Evolutionary conservation across 2,113 vertebrate genomes (phyloP).

Genomic region (Malurus elegans): DNA sequence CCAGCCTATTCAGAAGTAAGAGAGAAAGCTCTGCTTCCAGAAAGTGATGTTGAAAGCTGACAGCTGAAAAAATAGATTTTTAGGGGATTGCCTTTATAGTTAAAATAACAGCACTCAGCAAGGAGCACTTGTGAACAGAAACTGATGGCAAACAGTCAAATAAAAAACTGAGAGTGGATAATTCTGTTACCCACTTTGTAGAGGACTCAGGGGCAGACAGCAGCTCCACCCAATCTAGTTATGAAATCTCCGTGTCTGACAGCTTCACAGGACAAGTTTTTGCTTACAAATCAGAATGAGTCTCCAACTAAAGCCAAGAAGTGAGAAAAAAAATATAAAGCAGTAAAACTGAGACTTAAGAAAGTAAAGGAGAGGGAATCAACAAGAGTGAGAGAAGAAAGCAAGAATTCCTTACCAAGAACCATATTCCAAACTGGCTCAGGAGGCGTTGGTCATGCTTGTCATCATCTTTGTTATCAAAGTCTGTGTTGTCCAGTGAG

Average conservation of each 20-base stretch:
- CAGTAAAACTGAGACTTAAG: background rate
- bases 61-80: background rate
- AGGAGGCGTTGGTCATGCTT: constrained; percentile 96
- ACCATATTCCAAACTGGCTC: constrained; percentile 99
- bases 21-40: background rate
- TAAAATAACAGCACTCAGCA: background rate
- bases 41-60: background rate
- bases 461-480: constrained; percentile 98
- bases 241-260: background rate
- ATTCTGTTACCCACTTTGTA: background rate
- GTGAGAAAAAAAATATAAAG: background rate
- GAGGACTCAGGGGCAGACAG: background rate
- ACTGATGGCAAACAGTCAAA: background rate
- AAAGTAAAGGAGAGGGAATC: background rate
- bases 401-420: constrained; percentile 81
- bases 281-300: background rate
- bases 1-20: background rate
- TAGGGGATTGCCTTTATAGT: background rate
- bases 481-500: constrained; percentile 94
- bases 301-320: background rate
- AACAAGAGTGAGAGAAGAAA: background rate
- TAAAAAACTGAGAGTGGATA: background rate
- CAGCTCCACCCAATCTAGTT: background rate
- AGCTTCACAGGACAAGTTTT: background rate
- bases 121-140: background rate